These are phyloP conservation scores for Nesospiza acunhae DNA, from an alignment of 2,113 vertebrate species.

Conservation along the genomic window DNA sequence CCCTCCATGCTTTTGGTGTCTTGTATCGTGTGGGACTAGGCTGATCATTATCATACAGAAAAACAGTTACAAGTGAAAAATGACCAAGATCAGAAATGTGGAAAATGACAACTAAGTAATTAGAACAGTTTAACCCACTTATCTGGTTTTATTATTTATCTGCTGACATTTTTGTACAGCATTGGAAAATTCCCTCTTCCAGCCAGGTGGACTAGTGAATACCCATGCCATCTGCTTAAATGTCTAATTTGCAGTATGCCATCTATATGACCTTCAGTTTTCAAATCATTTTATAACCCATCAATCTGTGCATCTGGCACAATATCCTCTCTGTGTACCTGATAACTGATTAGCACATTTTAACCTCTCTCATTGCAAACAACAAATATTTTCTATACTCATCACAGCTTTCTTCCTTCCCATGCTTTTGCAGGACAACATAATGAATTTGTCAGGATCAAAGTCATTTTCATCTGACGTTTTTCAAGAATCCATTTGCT, in stretches of 20 bases:
- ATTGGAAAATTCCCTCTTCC: slow-evolving; percentile 11
- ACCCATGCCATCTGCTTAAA: slow-evolving; percentile 63
- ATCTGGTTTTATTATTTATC: not conserved
- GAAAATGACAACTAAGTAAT: not conserved
- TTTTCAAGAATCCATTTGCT: not conserved
- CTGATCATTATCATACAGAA: not conserved
- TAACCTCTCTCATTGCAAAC: not conserved
- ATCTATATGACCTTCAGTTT: slow-evolving; percentile 59
- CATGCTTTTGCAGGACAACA: not conserved
- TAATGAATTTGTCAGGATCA: not conserved
- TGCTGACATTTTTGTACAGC: not conserved
- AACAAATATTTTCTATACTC: not conserved
- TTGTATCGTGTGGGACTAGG: not conserved
- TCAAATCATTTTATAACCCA: slow-evolving; percentile 44
- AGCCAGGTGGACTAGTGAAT: slow-evolving; percentile 44
- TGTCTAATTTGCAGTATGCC: slow-evolving; percentile 44
- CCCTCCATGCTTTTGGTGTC: not conserved
- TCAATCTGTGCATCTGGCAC: slow-evolving; percentile 59
- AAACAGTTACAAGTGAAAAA: not conserved
- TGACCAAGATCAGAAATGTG: not conserved
- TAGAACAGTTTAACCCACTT: not conserved
- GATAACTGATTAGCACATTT: not conserved
- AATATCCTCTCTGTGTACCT: not conserved
- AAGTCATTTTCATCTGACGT: not conserved
- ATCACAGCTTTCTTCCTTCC: not conserved